Evolutionary conservation across 92 coral and sea anemone species (phyloP), one percentile per base, ranked within the genome.

Genomic region (Zoanthus solanderi): DNA sequence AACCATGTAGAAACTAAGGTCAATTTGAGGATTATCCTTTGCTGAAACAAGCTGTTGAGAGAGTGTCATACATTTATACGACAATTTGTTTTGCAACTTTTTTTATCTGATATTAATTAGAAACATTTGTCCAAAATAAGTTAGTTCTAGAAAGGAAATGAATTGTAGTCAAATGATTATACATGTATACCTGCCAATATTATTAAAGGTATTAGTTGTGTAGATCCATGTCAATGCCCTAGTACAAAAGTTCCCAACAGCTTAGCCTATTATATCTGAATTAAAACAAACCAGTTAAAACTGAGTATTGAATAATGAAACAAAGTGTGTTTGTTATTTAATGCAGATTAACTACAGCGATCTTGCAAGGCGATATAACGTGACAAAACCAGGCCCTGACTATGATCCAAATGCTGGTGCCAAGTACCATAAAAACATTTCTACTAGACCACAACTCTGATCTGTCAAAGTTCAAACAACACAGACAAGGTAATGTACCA

Each of bases 391-490:
- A 8, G 37, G 72, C 72, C 72, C 44, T 67, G 42, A 67, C 23
- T 67, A 67, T 67, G 78, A 74, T 50, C 56, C 78, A 74, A 74
- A 74, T 50, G 32, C 56, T 74, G 78, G 78, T 28, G 30, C 78
- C 54, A 23, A 23, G 23, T 23, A 74, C 78, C 13, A 58, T 74
- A 17, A 74, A 46, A 74, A 28, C 18, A 2, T 74, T 74, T 50
- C 78, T 44, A 15, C 52, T 44, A n/a, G 78, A 74, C 56, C 78
- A 74, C 78, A 45, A 74, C 78, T n/a, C 23, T 67, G 72, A 28
- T 67, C 9, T 67, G 72, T 67, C 32, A 67, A 67, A 23, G 37
- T 67, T 18, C 72, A 29, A 29, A 67, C 72, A 67, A 7, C 72
- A 67, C 37, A 67, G 72, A 67, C 37, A 67, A 5, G 32, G 32